These are phyloP conservation scores for Tringa solitaria DNA, from an alignment of 2,113 vertebrate genomes.

Conservation along the genomic window DNA sequence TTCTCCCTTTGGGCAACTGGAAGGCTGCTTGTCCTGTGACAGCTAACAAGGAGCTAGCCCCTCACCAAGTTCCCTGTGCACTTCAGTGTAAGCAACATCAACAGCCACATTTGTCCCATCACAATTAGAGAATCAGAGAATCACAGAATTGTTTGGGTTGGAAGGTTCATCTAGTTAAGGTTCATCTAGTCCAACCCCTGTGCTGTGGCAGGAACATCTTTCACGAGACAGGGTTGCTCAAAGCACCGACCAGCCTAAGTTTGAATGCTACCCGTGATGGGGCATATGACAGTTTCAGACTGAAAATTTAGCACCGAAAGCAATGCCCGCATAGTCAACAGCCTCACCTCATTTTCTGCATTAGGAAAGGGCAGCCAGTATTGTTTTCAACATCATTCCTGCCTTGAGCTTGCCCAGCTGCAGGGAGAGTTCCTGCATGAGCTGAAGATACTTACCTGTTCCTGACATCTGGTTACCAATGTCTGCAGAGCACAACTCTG, in stretches of 20 bases:
- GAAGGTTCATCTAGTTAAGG: background rate
- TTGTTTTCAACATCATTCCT: background rate
- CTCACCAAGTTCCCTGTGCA: background rate
- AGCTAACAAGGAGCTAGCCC: background rate
- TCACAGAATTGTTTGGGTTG: background rate
- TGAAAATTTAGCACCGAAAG: background rate
- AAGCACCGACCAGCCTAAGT: background rate
- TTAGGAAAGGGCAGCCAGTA: background rate
- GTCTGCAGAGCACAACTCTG: background rate
- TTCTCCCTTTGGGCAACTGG: background rate
- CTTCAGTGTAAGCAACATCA: background rate
- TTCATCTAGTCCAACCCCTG: background rate
- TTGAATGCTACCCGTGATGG: background rate
- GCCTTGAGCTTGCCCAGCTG: background rate
- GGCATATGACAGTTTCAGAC: background rate
- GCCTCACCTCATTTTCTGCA: background rate
- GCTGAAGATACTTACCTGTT: background rate
- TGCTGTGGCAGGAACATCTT: background rate
- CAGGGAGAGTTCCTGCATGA: background rate
- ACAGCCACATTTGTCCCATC: background rate
- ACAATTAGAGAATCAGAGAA: background rate
- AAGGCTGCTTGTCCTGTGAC: background rate
- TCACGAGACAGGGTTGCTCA: background rate
- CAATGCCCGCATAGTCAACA: background rate
- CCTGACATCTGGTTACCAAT: background rate